phyloP scores from a whole-genome alignment of 2,113 vertebrate genomes.

The Sula dactylatra region DNA sequence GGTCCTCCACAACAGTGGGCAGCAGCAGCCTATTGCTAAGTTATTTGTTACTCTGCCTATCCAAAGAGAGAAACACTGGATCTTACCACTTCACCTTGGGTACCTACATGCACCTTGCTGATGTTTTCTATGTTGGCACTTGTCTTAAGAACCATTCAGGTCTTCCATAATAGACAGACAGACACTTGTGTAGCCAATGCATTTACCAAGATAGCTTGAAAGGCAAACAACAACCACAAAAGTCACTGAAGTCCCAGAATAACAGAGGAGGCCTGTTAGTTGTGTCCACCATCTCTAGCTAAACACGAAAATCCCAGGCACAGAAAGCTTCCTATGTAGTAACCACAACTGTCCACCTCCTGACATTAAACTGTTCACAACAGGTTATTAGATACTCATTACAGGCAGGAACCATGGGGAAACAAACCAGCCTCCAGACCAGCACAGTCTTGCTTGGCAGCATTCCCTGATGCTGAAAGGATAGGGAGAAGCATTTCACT shows the following conservation, averaged over 20 bases:
- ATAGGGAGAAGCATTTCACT: background rate
- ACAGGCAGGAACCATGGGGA: background rate
- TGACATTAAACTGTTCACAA: background rate
- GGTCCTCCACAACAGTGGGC: background rate
- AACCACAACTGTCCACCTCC: background rate
- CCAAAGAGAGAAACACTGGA: background rate
- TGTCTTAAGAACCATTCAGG: background rate
- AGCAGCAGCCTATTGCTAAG: background rate
- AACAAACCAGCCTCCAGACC: background rate
- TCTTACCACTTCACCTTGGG: background rate
- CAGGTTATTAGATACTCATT: background rate
- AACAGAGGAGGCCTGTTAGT: background rate
- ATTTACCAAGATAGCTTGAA: background rate
- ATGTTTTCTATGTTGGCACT: rapidly evolving
- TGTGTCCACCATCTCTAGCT: background rate
- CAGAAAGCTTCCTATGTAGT: background rate
- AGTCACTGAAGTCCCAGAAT: background rate
- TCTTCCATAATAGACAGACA: background rate
- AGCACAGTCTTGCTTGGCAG: rapidly evolving
- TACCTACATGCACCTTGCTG: background rate
- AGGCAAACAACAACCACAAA: background rate
- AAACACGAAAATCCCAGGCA: background rate
- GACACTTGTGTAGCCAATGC: background rate
- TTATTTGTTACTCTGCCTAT: background rate
- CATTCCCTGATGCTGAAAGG: background rate